phyloP scores from a whole-genome alignment of 2,113 vertebrate species.

The Aegypius monachus region DNA sequence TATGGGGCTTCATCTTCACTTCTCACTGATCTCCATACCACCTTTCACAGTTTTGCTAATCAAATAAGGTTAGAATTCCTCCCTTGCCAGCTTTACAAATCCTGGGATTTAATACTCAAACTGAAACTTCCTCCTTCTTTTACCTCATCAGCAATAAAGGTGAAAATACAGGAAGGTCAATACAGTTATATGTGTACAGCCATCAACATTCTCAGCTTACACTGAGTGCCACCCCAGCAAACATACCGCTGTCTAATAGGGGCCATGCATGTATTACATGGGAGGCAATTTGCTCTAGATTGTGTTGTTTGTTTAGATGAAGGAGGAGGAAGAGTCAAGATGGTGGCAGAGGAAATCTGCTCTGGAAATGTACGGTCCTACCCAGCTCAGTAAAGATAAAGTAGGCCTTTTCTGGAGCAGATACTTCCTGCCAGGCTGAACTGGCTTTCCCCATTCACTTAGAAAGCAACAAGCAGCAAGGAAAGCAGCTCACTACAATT shows the following conservation, averaged over 20 bases:
- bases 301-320: background rate
- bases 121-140: background rate
- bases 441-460: background rate
- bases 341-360: background rate
- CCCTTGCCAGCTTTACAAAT: background rate
- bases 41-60: fast-evolving
- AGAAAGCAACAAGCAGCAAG: background rate
- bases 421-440: background rate
- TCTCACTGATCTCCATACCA: background rate
- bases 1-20: background rate
- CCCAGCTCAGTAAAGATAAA: background rate
- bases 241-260: background rate
- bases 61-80: background rate
- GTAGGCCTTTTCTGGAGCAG: background rate
- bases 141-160: background rate
- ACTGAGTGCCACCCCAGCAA: background rate
- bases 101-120: background rate
- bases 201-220: background rate
- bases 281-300: background rate
- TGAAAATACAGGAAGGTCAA: background rate
- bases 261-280: background rate
- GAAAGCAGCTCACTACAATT: background rate
- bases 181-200: fast-evolving
- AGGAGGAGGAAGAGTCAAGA: background rate
- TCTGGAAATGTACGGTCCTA: background rate